These are phyloP conservation scores for Novumbra hubbsi DNA, from an alignment of 2,797 vertebrate species.

Conservation along the genomic window DNA sequence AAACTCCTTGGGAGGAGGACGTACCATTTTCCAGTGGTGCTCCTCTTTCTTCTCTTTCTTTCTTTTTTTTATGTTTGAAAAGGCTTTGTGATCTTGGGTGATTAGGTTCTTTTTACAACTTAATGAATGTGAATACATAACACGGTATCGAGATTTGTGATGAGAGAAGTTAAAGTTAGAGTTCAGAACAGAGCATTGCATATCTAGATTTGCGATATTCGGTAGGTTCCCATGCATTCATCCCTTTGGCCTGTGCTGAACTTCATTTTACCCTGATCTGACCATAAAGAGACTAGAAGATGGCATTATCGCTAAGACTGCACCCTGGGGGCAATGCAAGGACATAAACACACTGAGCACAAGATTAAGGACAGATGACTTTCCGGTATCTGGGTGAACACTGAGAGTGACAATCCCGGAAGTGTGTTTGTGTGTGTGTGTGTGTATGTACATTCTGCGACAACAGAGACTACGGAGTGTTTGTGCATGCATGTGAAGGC, in stretches of 20 bases:
- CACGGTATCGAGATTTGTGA: constrained; percentile 8
- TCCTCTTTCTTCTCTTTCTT: not conserved
- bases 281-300: not conserved
- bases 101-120: constrained; percentile 20
- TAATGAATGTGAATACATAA: constrained; percentile 27
- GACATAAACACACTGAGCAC: not conserved
- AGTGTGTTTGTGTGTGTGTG: constrained; percentile 6
- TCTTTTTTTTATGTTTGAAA: constrained; percentile 15
- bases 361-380: not conserved
- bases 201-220: not conserved
- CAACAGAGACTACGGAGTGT: no score
- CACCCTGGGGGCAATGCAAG: not conserved
- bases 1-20: constrained; percentile 50
- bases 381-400: not conserved
- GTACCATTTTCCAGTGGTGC: constrained; percentile 46
- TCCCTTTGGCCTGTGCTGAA: no score
- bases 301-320: not conserved
- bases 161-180: not conserved
- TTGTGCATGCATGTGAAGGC: no score
- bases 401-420: not conserved
- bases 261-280: no score
- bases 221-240: not conserved
- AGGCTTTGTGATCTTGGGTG: constrained; percentile 12
- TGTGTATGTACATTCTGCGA: not conserved
- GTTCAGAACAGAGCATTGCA: not conserved